Percentiles rank a stretch among this genome's conserved stretches.
phyloP scores from a whole-genome alignment of 1,140 invertebrate species.

The Drosophila ficusphila region DNA sequence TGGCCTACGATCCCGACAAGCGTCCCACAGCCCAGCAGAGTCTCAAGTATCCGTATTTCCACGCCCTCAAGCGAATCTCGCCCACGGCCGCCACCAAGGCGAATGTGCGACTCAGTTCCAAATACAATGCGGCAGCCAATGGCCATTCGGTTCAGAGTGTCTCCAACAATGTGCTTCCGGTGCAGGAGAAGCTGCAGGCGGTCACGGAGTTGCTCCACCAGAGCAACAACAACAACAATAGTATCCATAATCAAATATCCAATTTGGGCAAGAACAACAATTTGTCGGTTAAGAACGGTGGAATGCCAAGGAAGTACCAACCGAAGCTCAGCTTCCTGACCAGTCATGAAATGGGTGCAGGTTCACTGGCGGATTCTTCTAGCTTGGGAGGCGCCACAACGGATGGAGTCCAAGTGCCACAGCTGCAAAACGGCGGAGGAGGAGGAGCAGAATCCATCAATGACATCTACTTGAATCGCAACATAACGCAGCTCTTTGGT shows the following conservation, averaged over 20 bases:
- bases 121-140: constrained; percentile 56
- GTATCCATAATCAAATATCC: no score
- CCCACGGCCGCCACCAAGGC: constrained; percentile 84
- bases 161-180: constrained; percentile 81
- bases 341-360: constrained; percentile 45
- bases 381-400: constrained; percentile 30
- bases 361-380: constrained; percentile 16
- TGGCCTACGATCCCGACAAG: constrained; percentile 96
- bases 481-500: constrained; percentile 74
- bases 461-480: constrained; percentile 80
- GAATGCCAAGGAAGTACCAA: constrained; percentile 60
- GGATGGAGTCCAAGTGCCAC: not conserved
- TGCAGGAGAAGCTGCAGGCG: constrained; percentile 80
- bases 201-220: constrained; percentile 74
- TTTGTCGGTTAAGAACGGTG: constrained; percentile 50
- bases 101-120: constrained; percentile 68
- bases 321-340: constrained; percentile 61
- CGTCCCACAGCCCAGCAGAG: constrained; percentile 95
- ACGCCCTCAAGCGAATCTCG: constrained; percentile 86
- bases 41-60: constrained; percentile 93
- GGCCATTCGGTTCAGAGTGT: constrained; percentile 39
- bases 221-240: constrained; percentile 51
- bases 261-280: constrained; percentile 47
- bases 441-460: constrained; percentile 82
- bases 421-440: constrained; percentile 23